Conservation (phyloP, 2,113 vertebrate genomes). For the Promerops cafer region DNA sequence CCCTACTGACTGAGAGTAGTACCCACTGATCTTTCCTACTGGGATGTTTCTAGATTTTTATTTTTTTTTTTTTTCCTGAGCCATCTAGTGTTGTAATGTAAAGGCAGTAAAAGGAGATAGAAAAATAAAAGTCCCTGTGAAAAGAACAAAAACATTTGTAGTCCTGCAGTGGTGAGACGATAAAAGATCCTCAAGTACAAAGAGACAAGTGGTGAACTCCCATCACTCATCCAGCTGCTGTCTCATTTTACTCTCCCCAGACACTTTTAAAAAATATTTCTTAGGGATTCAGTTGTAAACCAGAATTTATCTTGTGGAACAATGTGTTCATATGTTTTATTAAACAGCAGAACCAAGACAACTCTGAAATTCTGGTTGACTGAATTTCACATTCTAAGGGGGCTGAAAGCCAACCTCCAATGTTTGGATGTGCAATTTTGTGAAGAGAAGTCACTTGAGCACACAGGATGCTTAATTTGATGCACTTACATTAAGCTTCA, state of each 20-base stretch:
- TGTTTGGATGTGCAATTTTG: not conserved
- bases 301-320: constrained; percentile 23
- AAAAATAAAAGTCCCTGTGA: constrained; percentile 1
- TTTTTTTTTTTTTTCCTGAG: not conserved
- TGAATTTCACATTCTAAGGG: not conserved
- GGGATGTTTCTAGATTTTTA: not conserved
- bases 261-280: not conserved
- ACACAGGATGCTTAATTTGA: not conserved
- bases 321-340: constrained; percentile 19
- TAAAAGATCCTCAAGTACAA: constrained; percentile 22
- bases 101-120: not conserved
- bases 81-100: not conserved
- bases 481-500: not conserved
- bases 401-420: not conserved
- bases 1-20: not conserved
- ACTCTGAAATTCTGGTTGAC: not conserved
- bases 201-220: not conserved
- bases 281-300: constrained; percentile 5
- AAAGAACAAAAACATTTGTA: not conserved
- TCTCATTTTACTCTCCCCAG: not conserved
- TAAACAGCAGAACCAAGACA: not conserved
- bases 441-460: not conserved
- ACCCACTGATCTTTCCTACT: constrained; percentile 1
- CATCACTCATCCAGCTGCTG: not conserved
- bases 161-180: not conserved